Conservation (phyloP, 1,140 invertebrate genomes). For the Temnothorax curvispinosus region DNA sequence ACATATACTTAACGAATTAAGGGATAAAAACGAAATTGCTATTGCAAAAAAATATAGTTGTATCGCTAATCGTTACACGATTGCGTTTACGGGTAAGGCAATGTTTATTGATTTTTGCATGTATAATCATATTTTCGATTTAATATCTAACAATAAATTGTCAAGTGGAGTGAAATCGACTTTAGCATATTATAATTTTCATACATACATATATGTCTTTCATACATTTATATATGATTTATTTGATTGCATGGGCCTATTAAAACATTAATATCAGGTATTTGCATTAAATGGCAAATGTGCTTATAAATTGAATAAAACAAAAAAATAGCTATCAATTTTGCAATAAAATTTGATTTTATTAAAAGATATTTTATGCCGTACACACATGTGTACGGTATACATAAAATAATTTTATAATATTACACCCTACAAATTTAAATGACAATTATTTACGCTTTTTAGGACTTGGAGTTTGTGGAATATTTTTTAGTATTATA, state of each 20-base stretch:
- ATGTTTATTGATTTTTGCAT: neutral
- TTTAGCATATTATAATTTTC: too few relatives aligned
- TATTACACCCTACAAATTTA: neutral
- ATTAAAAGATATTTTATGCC: neutral
- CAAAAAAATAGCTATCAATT: neutral
- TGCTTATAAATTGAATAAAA: too few relatives aligned
- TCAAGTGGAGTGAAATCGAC: too few relatives aligned
- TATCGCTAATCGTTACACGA: neutral
- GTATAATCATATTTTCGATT: neutral
- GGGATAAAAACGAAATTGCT: neutral
- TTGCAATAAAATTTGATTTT: neutral
- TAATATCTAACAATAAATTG: neutral
- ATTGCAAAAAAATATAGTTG: neutral
- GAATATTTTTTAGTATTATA: neutral
- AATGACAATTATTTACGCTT: neutral
- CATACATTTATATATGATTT: too few relatives aligned
- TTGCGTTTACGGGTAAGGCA: neutral
- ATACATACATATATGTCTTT: too few relatives aligned
- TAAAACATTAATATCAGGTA: too few relatives aligned
- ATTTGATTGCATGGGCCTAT: too few relatives aligned
- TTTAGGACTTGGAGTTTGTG: neutral
- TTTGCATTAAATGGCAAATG: too few relatives aligned
- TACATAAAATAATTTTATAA: neutral
- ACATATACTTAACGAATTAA: neutral
- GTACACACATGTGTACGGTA: neutral